A percentile compares a stretch with the other conserved stretches of the same genome.
phyloP scores from a whole-genome alignment of 1,140 invertebrate species.

The Drosophila tropicalis region DNA sequence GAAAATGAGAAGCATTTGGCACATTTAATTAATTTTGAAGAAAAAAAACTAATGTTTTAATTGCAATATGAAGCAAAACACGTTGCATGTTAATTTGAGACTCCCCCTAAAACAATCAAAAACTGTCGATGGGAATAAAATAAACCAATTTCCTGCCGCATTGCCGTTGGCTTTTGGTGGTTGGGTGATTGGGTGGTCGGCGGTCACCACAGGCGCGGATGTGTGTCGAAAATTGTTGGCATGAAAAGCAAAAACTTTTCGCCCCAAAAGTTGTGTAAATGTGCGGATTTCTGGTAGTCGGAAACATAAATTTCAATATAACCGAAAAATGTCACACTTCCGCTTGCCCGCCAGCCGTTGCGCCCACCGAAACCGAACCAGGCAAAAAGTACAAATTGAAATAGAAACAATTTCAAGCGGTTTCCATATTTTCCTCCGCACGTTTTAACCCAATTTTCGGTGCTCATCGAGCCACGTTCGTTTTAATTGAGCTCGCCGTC shows the following conservation, averaged over 20 bases:
- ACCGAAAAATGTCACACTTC: slow-evolving; percentile 68
- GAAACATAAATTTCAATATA: slow-evolving; percentile 77
- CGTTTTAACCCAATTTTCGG: slow-evolving; percentile 73
- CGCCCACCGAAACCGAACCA: background rate
- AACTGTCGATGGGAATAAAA: slow-evolving; percentile 70
- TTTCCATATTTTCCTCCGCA: slow-evolving; percentile 48
- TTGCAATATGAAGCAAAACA: slow-evolving; percentile 69
- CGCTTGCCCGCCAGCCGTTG: slow-evolving; percentile 25
- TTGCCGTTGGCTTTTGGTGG: slow-evolving; percentile 54
- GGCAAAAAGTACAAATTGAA: slow-evolving; percentile 64
- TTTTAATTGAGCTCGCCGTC: slow-evolving; percentile 65
- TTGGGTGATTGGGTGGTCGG: background rate
- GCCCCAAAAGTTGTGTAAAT: slow-evolving; percentile 66
- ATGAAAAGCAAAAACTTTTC: slow-evolving; percentile 60
- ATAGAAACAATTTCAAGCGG: slow-evolving; percentile 69
- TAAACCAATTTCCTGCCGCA: slow-evolving; percentile 75
- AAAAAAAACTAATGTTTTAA: slow-evolving; percentile 40
- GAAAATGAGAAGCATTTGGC: background rate
- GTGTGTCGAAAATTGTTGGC: slow-evolving; percentile 53
- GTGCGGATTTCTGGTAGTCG: slow-evolving; percentile 54
- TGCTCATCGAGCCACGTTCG: slow-evolving; percentile 55
- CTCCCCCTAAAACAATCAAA: slow-evolving; percentile 26
- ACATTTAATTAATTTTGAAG: background rate
- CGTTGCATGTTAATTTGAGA: slow-evolving; percentile 72
- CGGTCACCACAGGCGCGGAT: slow-evolving; percentile 55